Base-by-base conservation (phyloP, 1,140 invertebrate genomes). In the Drosophila burlai region DNA sequence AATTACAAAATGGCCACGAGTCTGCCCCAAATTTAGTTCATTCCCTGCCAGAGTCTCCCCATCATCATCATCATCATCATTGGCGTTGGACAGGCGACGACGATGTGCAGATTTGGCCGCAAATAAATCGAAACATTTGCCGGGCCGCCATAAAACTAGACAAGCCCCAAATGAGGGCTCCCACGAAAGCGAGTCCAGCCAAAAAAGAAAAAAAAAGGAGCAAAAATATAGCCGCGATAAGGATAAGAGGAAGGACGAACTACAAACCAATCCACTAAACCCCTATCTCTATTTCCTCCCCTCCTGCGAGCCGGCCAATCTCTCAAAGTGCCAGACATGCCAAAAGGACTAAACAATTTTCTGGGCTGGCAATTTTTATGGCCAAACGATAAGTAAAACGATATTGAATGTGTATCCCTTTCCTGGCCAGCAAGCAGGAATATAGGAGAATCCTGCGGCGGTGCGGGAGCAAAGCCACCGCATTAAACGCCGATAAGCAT, bases 311-410 rank as follows among this genome's bases (percentile, higher is more conserved):
- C 49, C 63, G 73, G 82, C 80, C 85, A 89, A 89, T 89, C 85
- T 89, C 81, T 89, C 85, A 89, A 89, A 89, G 85, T 89, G 85
- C 78, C 85, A 87, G 83, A 87, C 83, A 84, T 74, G 84, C 81
- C 78, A 89, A 89, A 82, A 90, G 85, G 85, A 89, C 85, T 89
- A 89, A 89, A 89, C 85, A 89, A 89, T 89, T 89, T 89, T 89
- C 85, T 90, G 85, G 80, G 86, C 82, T 89, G 81, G 85, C 85
- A 90, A 81, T 89, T 89, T 87, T 89, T 90, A 89, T 90, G 81
- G 85, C 81, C 85, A 90, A 87, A 81, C 85, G 85, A 89, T 89
- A 89, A 89, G 85, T 89, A 89, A 85, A 89, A 89, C 85, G 84
- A 89, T 89, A 89, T 90, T 90, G 84, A 87, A 87, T 80, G 80